Evolutionary conservation across 2,888 invertebrate species (phyloP).

Genomic region (Tholera decimalis): DNA sequence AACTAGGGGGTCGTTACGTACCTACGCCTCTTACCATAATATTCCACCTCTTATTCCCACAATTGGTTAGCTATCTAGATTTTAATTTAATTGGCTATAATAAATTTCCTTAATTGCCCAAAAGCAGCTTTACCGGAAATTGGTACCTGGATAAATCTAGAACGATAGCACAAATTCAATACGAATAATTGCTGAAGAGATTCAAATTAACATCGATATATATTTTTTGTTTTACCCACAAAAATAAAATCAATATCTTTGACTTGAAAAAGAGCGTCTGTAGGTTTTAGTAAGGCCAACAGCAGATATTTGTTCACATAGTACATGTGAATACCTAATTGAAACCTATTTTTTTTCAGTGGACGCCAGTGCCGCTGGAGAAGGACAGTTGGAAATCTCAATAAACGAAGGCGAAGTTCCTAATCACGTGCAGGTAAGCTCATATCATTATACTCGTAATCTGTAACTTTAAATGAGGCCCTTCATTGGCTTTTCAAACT

Average conservation of each 20-base stretch:
- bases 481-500: constrained; percentile 34
- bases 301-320: neutral
- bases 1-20: constrained; percentile 34
- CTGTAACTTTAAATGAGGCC: constrained; percentile 51
- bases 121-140: constrained; percentile 51
- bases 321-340: neutral
- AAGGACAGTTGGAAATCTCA: constrained; percentile 99
- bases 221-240: neutral
- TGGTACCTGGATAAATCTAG: constrained; percentile 35
- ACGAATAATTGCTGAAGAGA: constrained; percentile 13
- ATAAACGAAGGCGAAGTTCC: constrained; percentile 99
- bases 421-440: constrained; percentile 96
- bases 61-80: constrained; percentile 53
- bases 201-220: neutral
- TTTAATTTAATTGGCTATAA: constrained; percentile 54
- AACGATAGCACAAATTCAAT: constrained; percentile 13
- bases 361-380: constrained; percentile 99
- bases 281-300: neutral
- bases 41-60: constrained; percentile 31
- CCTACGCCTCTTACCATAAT: constrained; percentile 23
- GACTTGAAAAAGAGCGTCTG: neutral
- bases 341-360: constrained; percentile 92
- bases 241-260: neutral
- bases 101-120: constrained; percentile 52
- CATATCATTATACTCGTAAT: constrained; percentile 30